phyloP scores from a whole-genome alignment of 2,113 vertebrate genomes.

The Loxodonta africana region DNA sequence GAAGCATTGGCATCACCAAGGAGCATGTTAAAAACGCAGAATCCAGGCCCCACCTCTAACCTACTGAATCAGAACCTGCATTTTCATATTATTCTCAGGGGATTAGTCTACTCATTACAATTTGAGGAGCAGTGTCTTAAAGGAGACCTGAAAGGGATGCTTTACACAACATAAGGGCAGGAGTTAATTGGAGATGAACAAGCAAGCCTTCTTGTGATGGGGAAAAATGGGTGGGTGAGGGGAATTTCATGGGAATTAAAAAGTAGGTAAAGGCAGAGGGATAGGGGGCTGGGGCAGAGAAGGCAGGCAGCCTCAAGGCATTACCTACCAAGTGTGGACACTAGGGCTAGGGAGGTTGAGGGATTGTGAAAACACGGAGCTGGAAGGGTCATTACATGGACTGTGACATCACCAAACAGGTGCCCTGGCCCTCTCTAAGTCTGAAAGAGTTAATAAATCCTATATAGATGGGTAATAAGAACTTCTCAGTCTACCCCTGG shows the following conservation, averaged over 20 bases:
- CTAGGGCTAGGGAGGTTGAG: neutral
- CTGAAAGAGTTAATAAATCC: neutral
- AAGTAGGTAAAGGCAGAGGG: neutral
- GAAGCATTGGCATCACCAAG: too few species aligned
- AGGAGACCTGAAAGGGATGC: neutral
- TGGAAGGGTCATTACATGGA: neutral
- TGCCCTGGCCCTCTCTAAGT: neutral
- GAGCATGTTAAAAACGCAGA: too few species aligned
- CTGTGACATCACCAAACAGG: neutral
- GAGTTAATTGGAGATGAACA: neutral
- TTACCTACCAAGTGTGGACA: neutral
- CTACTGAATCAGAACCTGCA: too few species aligned
- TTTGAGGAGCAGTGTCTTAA: neutral
- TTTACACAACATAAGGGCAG: neutral
- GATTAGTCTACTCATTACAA: neutral
- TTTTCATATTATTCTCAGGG: neutral
- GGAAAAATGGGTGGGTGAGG: neutral
- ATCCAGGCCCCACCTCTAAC: too few species aligned
- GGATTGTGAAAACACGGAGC: neutral
- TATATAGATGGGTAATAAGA: neutral
- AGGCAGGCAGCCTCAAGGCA: neutral
- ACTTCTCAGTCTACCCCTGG: neutral
- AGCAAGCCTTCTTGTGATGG: neutral
- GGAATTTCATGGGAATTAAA: neutral
- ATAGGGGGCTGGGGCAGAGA: neutral